These are phyloP conservation scores for Eristalis intricaria DNA, from an alignment of 2,888 invertebrate species.

Conservation along the genomic window DNA sequence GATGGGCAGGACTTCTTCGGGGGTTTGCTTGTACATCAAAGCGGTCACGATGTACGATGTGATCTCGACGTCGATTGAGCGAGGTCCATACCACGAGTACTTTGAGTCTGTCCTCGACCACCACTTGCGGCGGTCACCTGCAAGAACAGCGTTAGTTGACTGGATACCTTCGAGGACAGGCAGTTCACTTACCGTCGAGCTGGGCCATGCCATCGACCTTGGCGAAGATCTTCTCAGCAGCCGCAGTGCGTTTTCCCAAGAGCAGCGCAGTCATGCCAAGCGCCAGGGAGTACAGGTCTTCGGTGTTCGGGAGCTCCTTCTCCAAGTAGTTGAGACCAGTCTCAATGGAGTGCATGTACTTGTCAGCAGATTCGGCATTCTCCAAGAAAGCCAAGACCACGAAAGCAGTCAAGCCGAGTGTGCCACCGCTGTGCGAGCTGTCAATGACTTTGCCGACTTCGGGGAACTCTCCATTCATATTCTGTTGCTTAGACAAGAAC, in stretches of 20 bases:
- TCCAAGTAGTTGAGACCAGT: slow-evolving; percentile 90
- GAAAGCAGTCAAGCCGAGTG: slow-evolving; percentile 90
- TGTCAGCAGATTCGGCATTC: slow-evolving; percentile 78
- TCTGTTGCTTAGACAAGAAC: slow-evolving; percentile 88
- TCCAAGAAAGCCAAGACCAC: slow-evolving; percentile 89
- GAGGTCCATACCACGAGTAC: slow-evolving; percentile 83
- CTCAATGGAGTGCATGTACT: slow-evolving; percentile 86
- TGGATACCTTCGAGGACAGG: not conserved
- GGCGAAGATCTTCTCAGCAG: slow-evolving; percentile 84
- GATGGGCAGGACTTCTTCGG: slow-evolving; percentile 82
- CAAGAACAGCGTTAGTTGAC: slow-evolving; percentile 60
- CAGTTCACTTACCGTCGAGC: slow-evolving; percentile 71
- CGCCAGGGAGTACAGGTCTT: slow-evolving; percentile 89
- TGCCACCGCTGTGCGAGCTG: slow-evolving; percentile 84
- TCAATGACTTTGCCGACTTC: slow-evolving; percentile 89
- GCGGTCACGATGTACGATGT: slow-evolving; percentile 94
- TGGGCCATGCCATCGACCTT: slow-evolving; percentile 82
- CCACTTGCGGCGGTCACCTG: slow-evolving; percentile 87
- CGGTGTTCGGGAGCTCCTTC: slow-evolving; percentile 85
- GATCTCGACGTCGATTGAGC: slow-evolving; percentile 89
- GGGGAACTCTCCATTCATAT: slow-evolving; percentile 88
- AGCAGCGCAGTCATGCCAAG: slow-evolving; percentile 90
- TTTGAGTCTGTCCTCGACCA: slow-evolving; percentile 87
- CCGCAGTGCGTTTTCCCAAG: slow-evolving; percentile 87
- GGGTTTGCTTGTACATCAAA: slow-evolving; percentile 80